A percentile compares a stretch with the other conserved stretches of the same genome.
Conservation (phyloP, 2,888 invertebrate species). For the Rosalia funebris region DNA sequence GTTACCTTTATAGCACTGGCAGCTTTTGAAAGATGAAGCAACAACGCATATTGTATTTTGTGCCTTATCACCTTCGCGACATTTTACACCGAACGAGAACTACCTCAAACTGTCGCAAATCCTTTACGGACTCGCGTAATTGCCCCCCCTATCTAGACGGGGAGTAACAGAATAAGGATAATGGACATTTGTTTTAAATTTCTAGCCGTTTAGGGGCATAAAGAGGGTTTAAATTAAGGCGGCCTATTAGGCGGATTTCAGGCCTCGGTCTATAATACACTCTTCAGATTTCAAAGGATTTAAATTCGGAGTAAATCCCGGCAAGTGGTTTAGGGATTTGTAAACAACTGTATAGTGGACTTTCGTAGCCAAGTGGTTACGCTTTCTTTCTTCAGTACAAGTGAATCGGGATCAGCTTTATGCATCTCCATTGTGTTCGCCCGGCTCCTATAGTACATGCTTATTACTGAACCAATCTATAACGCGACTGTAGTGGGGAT, state of each 20-base stretch:
- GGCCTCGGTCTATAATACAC: not conserved
- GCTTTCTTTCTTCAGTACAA: too few relatives aligned
- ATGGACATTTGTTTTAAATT: not conserved
- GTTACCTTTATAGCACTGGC: not conserved
- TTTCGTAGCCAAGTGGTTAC: too few relatives aligned
- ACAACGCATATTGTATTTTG: not conserved
- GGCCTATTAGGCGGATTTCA: not conserved
- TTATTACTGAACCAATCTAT: too few relatives aligned
- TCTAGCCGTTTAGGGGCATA: not conserved
- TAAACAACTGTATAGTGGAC: not conserved
- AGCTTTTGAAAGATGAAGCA: not conserved
- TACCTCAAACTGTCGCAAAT: not conserved
- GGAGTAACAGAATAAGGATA: not conserved
- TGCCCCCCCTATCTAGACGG: not conserved
- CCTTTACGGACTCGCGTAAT: not conserved
- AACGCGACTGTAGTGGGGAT: too few relatives aligned
- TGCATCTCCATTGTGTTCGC: too few relatives aligned
- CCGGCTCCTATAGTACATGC: too few relatives aligned
- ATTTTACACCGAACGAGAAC: not conserved
- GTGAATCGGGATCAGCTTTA: too few relatives aligned
- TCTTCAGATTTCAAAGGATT: conserved; percentile 7
- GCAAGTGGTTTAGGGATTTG: not conserved
- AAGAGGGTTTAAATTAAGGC: not conserved
- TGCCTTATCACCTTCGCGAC: not conserved
- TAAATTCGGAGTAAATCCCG: conserved; percentile 4